Base-by-base conservation (phyloP, 2,888 invertebrate species). In the Polymixis lichenea region DNA sequence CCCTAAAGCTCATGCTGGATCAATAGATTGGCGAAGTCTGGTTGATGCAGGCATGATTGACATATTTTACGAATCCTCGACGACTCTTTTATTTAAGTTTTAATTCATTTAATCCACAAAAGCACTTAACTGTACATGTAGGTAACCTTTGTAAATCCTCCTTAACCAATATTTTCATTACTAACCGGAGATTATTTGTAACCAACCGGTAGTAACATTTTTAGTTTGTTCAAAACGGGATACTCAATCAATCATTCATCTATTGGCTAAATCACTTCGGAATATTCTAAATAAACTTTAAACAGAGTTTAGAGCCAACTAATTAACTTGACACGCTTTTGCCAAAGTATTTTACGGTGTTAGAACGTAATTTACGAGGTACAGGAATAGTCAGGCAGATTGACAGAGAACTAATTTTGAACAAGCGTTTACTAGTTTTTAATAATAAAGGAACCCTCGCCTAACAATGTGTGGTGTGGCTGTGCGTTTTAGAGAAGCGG, bases 371-470 rank as follows among this genome's bases (percentile, higher is more conserved):
- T 95, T 94, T 93, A 95, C 89, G 93, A 90, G 82, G 67, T 38
- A 86, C 93, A 75, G 85, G 92, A 95, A 95, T 95, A 95, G 90
- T 83, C 60, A 56, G 53, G 19, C 17, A 89, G 91, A 94, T 91
- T 94, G 94, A 95, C 94, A 91, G 85, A 83, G 69, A 89, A 95
- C 94, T 94, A 95, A 95, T 95, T 94, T 91, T 86, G 91, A 91
- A 91, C 90, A 86, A 85, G 92, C 90, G 89, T 93, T 92, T 92
- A 91, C 89, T 88, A 91, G 89, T 91, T 93, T 92, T 92, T 92
- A 93, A 91, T 93, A 92, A 92, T 93, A 91, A 90, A 89, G 86
- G 84, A 88, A 89, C 91, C 90, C 86, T 87, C 85, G 80, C 78
- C 77, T 84, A 71, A 86, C 81, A 80, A 87, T 80, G 75, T 62